Evolutionary conservation across 2,113 vertebrate genomes (phyloP).

Genomic region (Collichthys lucidus): DNA sequence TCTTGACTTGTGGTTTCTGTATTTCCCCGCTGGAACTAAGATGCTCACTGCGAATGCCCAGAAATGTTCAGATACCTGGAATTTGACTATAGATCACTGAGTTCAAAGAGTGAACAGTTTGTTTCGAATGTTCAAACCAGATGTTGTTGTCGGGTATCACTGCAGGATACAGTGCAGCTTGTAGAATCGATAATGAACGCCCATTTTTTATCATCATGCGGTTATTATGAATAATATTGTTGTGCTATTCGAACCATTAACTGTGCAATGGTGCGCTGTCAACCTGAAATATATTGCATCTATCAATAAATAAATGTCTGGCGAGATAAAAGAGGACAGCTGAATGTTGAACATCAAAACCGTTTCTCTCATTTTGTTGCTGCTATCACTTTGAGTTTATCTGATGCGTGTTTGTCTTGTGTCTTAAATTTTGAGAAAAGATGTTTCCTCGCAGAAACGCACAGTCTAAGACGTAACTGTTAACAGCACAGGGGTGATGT

Average conservation of each 20-base stretch:
- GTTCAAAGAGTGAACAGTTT: background rate
- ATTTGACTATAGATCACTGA: background rate
- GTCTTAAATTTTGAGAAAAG: slow-evolving; percentile 2
- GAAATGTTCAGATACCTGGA: background rate
- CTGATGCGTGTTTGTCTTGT: background rate
- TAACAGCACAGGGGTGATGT: background rate
- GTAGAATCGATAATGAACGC: slow-evolving; percentile 38
- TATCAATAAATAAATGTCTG: slow-evolving; percentile 31
- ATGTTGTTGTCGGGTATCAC: slow-evolving; percentile 12
- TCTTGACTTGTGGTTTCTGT: slow-evolving; percentile 20
- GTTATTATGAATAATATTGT: slow-evolving; percentile 50
- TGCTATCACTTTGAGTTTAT: background rate
- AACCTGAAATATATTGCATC: slow-evolving; percentile 35
- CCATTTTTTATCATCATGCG: slow-evolving; percentile 54
- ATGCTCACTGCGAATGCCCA: background rate
- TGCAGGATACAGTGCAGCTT: slow-evolving; percentile 22
- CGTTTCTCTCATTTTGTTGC: background rate
- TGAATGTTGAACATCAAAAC: background rate
- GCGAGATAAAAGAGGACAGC: slow-evolving; percentile 4
- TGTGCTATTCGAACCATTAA: slow-evolving; percentile 47
- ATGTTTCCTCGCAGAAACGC: background rate
- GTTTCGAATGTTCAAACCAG: slow-evolving; percentile 15
- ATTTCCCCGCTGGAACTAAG: slow-evolving; percentile 7
- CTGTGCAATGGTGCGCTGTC: slow-evolving; percentile 32
- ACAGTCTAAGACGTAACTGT: background rate